Percentiles rank a stretch among this genome's conserved stretches.
Evolutionary conservation across 2,888 invertebrate species (phyloP).

Genomic region (Platycheirus rosarum): DNA sequence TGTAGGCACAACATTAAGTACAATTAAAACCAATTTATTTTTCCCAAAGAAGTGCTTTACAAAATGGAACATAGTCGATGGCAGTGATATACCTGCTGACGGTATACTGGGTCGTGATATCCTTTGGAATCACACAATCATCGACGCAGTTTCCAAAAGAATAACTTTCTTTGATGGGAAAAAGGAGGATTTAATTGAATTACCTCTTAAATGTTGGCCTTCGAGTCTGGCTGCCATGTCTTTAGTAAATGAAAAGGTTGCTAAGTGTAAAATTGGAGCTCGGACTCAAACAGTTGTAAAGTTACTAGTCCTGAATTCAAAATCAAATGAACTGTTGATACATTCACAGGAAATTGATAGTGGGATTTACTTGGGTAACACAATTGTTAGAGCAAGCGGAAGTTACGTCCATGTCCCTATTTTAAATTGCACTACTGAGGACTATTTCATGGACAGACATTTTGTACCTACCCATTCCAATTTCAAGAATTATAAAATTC

Average conservation of each 20-base stretch:
- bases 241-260: not conserved
- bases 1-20: conserved; percentile 2
- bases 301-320: conserved; percentile 1
- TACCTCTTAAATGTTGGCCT: not conserved
- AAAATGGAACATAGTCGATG: conserved; percentile 4
- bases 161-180: not conserved
- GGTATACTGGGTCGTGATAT: conserved; percentile 6
- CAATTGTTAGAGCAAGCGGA: no score
- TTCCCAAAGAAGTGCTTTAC: not conserved
- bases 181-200: not conserved
- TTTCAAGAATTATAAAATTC: no score
- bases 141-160: conserved; percentile 8
- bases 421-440: conserved; percentile 8
- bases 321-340: conserved; percentile 15
- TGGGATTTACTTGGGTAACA: conserved; percentile 17
- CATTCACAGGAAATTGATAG: conserved; percentile 12
- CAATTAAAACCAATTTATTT: conserved; percentile 6
- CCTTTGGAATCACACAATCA: conserved; percentile 10
- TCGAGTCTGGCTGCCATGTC: not conserved
- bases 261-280: conserved; percentile 1
- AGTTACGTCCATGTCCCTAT: conserved; percentile 2
- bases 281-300: not conserved
- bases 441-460: conserved; percentile 13
- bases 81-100: conserved; percentile 1
- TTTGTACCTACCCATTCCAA: no score